phyloP scores from a whole-genome alignment of 2,113 vertebrate species.

The Alethe diademata region DNA sequence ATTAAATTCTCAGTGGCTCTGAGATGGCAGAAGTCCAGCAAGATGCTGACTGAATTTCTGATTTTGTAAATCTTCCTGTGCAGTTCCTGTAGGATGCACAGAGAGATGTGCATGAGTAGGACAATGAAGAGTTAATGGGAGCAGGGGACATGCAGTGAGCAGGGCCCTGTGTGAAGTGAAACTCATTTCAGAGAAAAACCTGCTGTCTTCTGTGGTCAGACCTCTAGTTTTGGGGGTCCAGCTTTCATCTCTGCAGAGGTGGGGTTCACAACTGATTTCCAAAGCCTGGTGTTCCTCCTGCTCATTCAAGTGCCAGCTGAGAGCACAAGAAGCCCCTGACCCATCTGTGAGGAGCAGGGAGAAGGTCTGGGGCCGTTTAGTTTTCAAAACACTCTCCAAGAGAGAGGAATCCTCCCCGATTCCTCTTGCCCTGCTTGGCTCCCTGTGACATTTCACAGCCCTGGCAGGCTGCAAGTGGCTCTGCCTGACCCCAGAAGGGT shows the following conservation, averaged over 20 bases:
- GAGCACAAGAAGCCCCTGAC: neutral
- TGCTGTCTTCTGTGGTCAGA: neutral
- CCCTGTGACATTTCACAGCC: neutral
- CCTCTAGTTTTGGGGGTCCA: neutral
- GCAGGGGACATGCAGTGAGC: neutral
- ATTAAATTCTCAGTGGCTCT: neutral
- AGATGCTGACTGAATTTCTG: neutral
- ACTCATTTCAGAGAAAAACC: neutral
- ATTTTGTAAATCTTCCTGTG: neutral
- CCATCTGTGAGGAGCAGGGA: neutral
- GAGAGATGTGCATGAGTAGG: neutral
- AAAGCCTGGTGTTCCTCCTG: neutral
- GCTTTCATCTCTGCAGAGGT: neutral
- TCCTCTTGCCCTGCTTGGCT: neutral
- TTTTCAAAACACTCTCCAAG: neutral
- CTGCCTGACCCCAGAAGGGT: neutral
- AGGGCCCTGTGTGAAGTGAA: neutral
- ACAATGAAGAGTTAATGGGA: neutral
- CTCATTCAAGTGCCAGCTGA: neutral
- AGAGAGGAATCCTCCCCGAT: accelerated
- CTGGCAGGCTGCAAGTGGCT: neutral
- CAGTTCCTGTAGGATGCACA: neutral
- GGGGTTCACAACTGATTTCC: neutral
- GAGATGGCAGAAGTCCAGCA: neutral
- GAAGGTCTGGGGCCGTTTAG: neutral